Percentiles rank a stretch among this genome's conserved stretches.
phyloP scores from a whole-genome alignment of 1,140 invertebrate species.

The Lepidurus couesii region DNA sequence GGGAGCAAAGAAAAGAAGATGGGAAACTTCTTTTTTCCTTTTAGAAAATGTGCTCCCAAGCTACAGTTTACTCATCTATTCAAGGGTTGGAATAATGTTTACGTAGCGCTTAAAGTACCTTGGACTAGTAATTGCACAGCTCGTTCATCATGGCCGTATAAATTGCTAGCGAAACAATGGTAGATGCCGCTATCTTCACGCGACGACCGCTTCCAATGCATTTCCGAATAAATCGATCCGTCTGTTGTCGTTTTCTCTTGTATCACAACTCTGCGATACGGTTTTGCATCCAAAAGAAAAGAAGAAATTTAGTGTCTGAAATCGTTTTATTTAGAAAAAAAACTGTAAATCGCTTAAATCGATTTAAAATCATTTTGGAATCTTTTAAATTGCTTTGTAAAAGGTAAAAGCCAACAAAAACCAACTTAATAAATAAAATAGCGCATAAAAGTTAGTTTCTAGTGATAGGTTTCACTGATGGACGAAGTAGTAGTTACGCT shows the following conservation, averaged over 20 bases:
- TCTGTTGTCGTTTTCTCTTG: background rate
- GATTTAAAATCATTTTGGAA: no score
- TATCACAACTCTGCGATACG: background rate
- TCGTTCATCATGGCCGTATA: conserved; percentile 84
- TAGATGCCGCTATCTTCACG: conserved; percentile 72
- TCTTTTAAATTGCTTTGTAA: no score
- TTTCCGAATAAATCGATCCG: conserved; percentile 7
- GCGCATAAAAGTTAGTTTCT: no score
- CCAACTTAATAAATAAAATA: no score
- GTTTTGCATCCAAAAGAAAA: background rate
- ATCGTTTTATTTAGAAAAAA: background rate
- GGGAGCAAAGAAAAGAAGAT: no score
- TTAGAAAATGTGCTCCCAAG: no score
- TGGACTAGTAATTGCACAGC: conserved; percentile 84
- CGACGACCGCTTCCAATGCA: background rate
- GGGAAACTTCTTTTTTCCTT: no score
- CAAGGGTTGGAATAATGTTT: background rate
- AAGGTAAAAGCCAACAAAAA: no score
- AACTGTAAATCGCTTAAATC: no score
- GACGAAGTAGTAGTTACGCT: no score
- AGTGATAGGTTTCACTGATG: no score
- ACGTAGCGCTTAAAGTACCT: conserved; percentile 51
- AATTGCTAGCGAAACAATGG: conserved; percentile 79
- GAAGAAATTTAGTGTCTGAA: background rate
- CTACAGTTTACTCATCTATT: no score